Evolutionary conservation across 2,113 vertebrate genomes (phyloP).

Genomic region (Chauna torquata): DNA sequence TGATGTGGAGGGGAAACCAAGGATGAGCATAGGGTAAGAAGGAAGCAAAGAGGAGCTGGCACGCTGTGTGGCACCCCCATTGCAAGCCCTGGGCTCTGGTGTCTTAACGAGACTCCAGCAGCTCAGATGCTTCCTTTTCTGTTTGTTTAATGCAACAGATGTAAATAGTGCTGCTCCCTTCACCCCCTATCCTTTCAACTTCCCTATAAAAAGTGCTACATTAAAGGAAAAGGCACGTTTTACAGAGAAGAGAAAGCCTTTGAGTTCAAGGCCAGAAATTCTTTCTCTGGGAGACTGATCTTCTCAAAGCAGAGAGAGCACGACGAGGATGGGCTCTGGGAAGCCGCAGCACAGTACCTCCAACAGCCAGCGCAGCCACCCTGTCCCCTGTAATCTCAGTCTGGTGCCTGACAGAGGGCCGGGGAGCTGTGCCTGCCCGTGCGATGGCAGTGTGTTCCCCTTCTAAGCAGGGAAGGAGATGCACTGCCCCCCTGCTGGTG

Average conservation of each 20-base stretch:
- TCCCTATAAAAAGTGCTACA: background rate
- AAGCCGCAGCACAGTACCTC: background rate
- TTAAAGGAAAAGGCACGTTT: background rate
- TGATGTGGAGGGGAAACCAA: background rate
- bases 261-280: background rate
- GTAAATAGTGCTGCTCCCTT: background rate
- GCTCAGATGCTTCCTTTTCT: background rate
- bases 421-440: background rate
- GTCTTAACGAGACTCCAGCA: background rate
- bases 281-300: background rate
- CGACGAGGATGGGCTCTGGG: background rate
- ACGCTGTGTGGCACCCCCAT: background rate
- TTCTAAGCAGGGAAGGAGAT: background rate
- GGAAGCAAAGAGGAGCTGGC: background rate
- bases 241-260: background rate
- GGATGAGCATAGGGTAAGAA: background rate
- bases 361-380: background rate
- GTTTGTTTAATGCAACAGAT: background rate
- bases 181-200: background rate
- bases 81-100: background rate
- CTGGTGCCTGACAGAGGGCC: background rate
- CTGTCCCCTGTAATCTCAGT: no score
- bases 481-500: background rate
- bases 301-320: background rate
- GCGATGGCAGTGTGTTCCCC: accelerated